These are phyloP conservation scores for Sphaeramia orbicularis DNA, from an alignment of 2,797 vertebrate species.

Conservation along the genomic window DNA sequence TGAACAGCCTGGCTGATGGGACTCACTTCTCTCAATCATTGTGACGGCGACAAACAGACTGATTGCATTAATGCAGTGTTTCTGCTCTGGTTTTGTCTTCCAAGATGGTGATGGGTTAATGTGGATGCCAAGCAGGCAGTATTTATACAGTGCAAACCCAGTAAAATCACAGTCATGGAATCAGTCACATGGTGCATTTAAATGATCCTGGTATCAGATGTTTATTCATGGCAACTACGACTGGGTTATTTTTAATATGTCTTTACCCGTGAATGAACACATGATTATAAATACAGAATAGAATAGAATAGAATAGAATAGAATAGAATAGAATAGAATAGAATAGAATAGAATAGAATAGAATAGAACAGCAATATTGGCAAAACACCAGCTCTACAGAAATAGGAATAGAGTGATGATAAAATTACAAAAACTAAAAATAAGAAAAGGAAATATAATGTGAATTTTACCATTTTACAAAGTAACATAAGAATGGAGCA, in stretches of 20 bases:
- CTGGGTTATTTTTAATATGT: not conserved
- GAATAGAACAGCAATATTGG: too few species aligned
- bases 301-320: too few species aligned
- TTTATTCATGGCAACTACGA: not conserved
- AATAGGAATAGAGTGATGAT: too few species aligned
- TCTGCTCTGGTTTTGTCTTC: not conserved
- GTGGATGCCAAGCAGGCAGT: not conserved
- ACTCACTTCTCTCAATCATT: not conserved
- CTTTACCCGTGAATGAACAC: not conserved
- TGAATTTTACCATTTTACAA: too few species aligned
- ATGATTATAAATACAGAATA: too few species aligned
- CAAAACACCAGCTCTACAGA: too few species aligned
- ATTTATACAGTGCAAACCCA: not conserved
- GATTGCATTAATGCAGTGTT: not conserved
- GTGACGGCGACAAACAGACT: too few species aligned
- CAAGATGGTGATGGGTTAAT: not conserved
- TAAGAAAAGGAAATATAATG: too few species aligned
- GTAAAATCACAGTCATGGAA: not conserved
- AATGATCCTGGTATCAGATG: not conserved
- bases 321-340: too few species aligned
- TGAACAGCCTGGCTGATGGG: conserved; percentile 8
- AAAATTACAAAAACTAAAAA: too few species aligned
- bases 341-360: too few species aligned
- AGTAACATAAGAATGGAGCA: too few species aligned
- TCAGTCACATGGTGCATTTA: not conserved